These are phyloP conservation scores for Aleiodes sp. DNA, from an alignment of 1,140 invertebrate species.

Conservation along the genomic window DNA sequence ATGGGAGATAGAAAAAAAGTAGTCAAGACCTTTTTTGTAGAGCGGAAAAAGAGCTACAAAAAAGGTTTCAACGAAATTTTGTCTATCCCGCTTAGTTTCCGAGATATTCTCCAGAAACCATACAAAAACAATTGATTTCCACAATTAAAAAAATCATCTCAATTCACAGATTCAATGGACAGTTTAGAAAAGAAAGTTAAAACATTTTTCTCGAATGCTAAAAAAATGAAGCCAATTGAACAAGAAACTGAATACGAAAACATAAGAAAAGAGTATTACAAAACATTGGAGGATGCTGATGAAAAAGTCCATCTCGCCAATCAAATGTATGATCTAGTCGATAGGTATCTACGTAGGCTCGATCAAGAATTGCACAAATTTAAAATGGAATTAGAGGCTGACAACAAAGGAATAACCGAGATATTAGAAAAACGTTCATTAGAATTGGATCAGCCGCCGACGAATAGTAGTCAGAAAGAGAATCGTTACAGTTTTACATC, in stretches of 20 bases:
- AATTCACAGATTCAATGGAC: slow-evolving; percentile 85
- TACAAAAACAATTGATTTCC: slow-evolving; percentile 18
- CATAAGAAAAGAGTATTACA: slow-evolving; percentile 90
- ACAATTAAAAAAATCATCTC: slow-evolving; percentile 1
- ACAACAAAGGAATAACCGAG: slow-evolving; percentile 98
- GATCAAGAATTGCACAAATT: slow-evolving; percentile 97
- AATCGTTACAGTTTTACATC: slow-evolving; percentile 68
- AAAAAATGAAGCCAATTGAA: slow-evolving; percentile 81
- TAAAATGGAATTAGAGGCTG: slow-evolving; percentile 97
- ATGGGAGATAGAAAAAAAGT: no score
- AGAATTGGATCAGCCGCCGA: slow-evolving; percentile 76
- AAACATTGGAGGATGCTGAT: slow-evolving; percentile 91
- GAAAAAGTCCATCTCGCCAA: slow-evolving; percentile 89
- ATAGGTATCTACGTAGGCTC: slow-evolving; percentile 89
- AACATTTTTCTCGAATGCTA: slow-evolving; percentile 86
- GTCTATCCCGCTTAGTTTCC: no score
- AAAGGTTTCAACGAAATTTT: no score
- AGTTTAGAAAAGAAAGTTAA: slow-evolving; percentile 91
- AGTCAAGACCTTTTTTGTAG: no score
- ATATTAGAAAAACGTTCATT: slow-evolving; percentile 91
- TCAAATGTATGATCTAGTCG: slow-evolving; percentile 94
- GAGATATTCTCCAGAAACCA: no score
- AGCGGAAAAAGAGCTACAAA: no score
- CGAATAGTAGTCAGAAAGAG: slow-evolving; percentile 71
- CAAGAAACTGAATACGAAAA: slow-evolving; percentile 86